Percentiles rank a stretch among this genome's conserved stretches.
Conservation (phyloP, 2,113 vertebrate species). For the Oreochromis tanganicae region DNA sequence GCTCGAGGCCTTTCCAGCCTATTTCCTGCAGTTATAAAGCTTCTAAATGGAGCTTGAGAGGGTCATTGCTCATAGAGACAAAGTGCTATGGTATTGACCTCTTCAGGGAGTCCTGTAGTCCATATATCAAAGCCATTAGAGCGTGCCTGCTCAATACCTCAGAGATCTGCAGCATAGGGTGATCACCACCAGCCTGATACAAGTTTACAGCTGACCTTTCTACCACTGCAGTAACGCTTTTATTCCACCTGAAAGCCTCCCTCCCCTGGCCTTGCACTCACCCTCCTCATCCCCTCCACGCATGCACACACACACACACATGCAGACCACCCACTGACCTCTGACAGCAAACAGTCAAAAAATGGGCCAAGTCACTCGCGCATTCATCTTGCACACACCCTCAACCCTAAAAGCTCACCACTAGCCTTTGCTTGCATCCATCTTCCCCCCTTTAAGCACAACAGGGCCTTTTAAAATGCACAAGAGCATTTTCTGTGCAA, state of each 20-base stretch:
- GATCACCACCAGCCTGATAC: slow-evolving; percentile 76
- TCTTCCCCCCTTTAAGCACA: neutral
- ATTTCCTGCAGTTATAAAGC: slow-evolving; percentile 72
- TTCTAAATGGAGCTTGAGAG: slow-evolving; percentile 72
- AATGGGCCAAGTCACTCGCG: slow-evolving; percentile 8
- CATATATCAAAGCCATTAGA: slow-evolving; percentile 75
- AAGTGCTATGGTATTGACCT: slow-evolving; percentile 73
- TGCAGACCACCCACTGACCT: slow-evolving; percentile 6
- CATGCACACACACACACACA: neutral
- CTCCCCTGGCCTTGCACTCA: slow-evolving; percentile 19
- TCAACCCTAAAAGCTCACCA: neutral
- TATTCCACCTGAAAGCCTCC: slow-evolving; percentile 68
- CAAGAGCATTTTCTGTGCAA: neutral
- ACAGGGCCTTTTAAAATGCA: neutral
- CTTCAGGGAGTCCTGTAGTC: slow-evolving; percentile 70
- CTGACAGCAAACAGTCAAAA: slow-evolving; percentile 29
- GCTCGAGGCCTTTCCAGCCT: slow-evolving; percentile 63
- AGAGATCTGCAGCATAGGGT: slow-evolving; percentile 73
- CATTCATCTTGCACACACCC: slow-evolving; percentile 12
- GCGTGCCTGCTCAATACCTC: slow-evolving; percentile 73
- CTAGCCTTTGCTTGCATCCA: neutral
- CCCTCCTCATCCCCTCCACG: neutral
- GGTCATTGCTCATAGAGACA: slow-evolving; percentile 74
- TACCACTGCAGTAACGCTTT: slow-evolving; percentile 64
- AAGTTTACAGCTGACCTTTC: slow-evolving; percentile 78